phyloP scores from a whole-genome alignment of 2,113 vertebrate species.

The Semnornis frantzii region DNA sequence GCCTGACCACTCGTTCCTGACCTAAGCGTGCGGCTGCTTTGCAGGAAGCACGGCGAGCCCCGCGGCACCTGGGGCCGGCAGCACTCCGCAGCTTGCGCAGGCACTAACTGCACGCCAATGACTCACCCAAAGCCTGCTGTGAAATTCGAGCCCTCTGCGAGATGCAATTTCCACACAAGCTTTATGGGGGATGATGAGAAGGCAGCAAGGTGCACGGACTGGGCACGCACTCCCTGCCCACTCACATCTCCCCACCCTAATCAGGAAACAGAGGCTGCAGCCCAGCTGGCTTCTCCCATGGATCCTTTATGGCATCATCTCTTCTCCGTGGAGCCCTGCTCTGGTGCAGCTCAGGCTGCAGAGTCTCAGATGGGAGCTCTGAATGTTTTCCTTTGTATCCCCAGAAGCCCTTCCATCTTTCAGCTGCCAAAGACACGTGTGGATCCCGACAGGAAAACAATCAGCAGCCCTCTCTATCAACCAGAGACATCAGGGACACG shows the following conservation, averaged over 20 bases:
- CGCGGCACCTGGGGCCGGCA: neutral
- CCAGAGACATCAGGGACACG: neutral
- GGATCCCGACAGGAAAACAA: neutral
- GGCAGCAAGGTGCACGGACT: neutral
- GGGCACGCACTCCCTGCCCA: neutral
- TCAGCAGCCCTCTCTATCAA: neutral
- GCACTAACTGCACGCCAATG: neutral
- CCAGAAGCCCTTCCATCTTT: slow-evolving; percentile 27
- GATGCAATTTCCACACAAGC: neutral
- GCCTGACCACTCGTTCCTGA: neutral
- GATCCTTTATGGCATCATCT: neutral
- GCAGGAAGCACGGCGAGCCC: neutral
- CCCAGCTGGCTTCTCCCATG: neutral
- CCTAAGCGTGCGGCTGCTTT: neutral
- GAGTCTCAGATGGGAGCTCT: neutral
- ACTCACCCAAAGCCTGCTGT: neutral
- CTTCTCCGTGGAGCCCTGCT: neutral
- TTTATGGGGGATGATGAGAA: accelerated
- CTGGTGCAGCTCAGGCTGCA: neutral
- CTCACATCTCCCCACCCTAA: neutral
- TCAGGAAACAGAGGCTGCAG: neutral
- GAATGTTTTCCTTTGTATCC: neutral
- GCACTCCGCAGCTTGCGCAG: neutral
- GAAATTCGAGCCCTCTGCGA: neutral
- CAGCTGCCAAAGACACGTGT: neutral